Evolutionary conservation across 2,797 vertebrate species (phyloP), one percentile per base, ranked within the genome.

Genomic region (Sylvia borin): DNA sequence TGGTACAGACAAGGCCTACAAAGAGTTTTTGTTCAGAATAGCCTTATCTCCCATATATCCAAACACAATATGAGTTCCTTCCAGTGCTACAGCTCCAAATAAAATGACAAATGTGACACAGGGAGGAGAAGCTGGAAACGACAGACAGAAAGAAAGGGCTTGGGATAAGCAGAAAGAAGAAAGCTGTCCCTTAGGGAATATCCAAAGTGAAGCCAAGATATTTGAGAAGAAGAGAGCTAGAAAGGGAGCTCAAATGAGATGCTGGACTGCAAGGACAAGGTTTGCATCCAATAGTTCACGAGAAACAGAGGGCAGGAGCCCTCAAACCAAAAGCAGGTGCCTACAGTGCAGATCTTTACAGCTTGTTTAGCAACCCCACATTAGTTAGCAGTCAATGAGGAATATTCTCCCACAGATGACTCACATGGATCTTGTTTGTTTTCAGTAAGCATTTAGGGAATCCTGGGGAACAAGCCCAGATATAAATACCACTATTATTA

Each of bases 1-100:
- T 88, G 77, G 75, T 89, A 73, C 54, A 90, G 82, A 93, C 19
- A 17, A 93, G 87, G 68, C 77, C 94, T 92, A 96, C 88, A 95
- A 95, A 84, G 87, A 74, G 5, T 45, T 29, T 45, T 95, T 97
- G 92, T 81, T 93, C 64, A 79, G 55, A 66, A 14, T 24, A 85
- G 29, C 25, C 48, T 88, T 73, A 66, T 71, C n/a, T 79, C 62
- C 54, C 21, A 48, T 22, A 45, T 27, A 82, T 7, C 29, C 66
- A 74, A 62, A 72, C 48, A 75, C 11, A 74, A 25, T n/a, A 38
- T 1, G 15, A n/a, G 45, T 5, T 68, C 32, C 10, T 83, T 47
- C 75, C 60, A 61, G 43, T 16, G 60, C 32, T 76, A 66, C 0
- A 81, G 27, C 42, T 84, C 29, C 38, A 73, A 91, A 75, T 76